phyloP scores from a whole-genome alignment of 1,140 invertebrate genomes.

The Adoxophyes honmai region DNA sequence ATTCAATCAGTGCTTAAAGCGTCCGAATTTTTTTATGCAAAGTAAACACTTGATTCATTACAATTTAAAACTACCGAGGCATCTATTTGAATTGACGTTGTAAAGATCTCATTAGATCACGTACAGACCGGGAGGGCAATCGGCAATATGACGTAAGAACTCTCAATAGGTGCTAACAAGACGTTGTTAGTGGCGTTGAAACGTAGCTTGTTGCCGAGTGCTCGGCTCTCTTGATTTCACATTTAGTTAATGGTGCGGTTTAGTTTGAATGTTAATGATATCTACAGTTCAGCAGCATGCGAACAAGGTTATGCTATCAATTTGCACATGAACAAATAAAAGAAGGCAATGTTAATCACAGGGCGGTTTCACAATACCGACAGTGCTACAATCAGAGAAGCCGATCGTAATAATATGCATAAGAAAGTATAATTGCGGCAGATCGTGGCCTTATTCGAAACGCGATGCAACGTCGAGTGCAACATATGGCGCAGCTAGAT shows the following conservation, averaged over 20 bases:
- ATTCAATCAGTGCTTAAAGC: conserved; percentile 22
- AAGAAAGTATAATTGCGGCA: conserved; percentile 39
- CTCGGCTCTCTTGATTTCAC: conserved; percentile 46
- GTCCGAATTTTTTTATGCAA: conserved; percentile 39
- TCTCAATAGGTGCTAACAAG: conserved; percentile 62
- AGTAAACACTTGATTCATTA: conserved; percentile 40
- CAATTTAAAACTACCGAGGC: conserved; percentile 37
- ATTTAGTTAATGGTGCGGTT: conserved; percentile 36
- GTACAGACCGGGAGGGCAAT: conserved; percentile 28
- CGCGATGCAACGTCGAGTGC: conserved; percentile 20
- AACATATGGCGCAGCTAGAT: conserved; percentile 33
- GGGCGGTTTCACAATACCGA: neutral
- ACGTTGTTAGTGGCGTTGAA: conserved; percentile 36
- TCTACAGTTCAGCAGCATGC: no score
- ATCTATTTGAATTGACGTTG: conserved; percentile 40
- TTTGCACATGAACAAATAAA: neutral
- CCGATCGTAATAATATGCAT: conserved; percentile 33
- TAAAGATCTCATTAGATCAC: conserved; percentile 49
- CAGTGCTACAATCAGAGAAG: conserved; percentile 1
- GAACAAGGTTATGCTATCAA: no score
- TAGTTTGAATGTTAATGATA: no score
- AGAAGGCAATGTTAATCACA: neutral
- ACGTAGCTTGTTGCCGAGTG: conserved; percentile 29
- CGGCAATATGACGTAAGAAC: conserved; percentile 48
- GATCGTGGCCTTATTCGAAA: conserved; percentile 35